These are phyloP conservation scores for Lepus timidus DNA, from an alignment of 2,113 vertebrate species.

Conservation along the genomic window DNA sequence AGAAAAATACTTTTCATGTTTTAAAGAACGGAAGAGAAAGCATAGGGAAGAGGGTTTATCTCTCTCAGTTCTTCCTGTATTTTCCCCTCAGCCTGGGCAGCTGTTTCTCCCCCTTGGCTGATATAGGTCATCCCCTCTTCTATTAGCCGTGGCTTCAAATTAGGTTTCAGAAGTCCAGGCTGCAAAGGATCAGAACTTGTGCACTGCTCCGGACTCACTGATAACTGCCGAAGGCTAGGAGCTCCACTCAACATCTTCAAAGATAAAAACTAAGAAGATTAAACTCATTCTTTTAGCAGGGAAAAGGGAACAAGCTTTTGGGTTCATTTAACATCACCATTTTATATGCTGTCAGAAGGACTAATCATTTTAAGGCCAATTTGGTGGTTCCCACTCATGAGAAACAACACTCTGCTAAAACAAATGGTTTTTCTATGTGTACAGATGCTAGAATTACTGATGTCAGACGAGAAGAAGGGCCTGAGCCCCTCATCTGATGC, in stretches of 20 bases:
- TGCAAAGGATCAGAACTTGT: background rate
- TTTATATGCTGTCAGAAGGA: slow-evolving; percentile 21
- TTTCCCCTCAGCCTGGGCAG: slow-evolving; percentile 13
- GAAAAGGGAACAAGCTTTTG: background rate
- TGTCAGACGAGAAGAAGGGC: background rate
- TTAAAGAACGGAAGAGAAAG: background rate
- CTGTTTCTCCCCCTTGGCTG: background rate
- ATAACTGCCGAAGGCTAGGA: background rate
- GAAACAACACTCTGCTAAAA: slow-evolving; percentile 30
- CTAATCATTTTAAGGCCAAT: slow-evolving; percentile 44
- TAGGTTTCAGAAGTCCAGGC: background rate
- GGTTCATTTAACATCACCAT: slow-evolving; percentile 62
- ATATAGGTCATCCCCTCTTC: background rate
- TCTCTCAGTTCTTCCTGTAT: background rate
- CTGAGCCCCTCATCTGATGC: no score
- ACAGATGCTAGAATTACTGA: background rate
- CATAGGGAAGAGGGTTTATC: background rate
- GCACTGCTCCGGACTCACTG: background rate
- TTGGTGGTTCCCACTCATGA: slow-evolving; percentile 11
- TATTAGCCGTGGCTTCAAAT: slow-evolving; percentile 28
- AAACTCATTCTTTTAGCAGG: slow-evolving; percentile 40
- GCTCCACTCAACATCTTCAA: background rate
- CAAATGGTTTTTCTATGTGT: background rate
- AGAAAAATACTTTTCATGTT: background rate
- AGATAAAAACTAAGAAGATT: slow-evolving; percentile 35